These are phyloP conservation scores for Apoderus coryli DNA, from an alignment of 2,888 invertebrate genomes.

Conservation along the genomic window DNA sequence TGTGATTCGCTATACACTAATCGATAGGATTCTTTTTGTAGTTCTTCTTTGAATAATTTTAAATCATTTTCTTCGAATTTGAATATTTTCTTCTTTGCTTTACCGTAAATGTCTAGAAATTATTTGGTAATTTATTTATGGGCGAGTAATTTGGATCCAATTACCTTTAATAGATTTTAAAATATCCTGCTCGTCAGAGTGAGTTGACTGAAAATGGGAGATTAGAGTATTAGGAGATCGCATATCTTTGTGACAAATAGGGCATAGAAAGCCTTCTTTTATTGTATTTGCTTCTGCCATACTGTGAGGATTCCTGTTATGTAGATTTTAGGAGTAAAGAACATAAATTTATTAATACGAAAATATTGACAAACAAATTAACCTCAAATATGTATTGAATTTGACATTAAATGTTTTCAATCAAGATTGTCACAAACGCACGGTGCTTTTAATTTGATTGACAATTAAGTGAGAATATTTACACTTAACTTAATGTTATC, in stretches of 20 bases:
- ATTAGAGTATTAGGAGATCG: conserved; percentile 72
- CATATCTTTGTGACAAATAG: conserved; percentile 83
- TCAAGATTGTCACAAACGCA: no score
- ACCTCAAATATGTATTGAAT: no score
- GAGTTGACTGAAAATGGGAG: conserved; percentile 77
- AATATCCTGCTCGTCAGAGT: conserved; percentile 77
- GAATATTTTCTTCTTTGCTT: conserved; percentile 77
- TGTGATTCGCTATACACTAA: conserved; percentile 42
- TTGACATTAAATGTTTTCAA: no score
- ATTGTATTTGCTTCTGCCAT: conserved; percentile 33
- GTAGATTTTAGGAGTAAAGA: no score
- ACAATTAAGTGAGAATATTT: no score
- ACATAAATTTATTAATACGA: no score
- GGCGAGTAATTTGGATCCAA: neutral
- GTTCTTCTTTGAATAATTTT: conserved; percentile 40
- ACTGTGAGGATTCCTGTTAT: neutral
- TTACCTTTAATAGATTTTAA: conserved; percentile 63
- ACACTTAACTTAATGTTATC: no score
- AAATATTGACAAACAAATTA: no score
- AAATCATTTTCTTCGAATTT: conserved; percentile 59
- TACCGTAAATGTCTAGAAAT: conserved; percentile 53
- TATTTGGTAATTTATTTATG: conserved; percentile 2
- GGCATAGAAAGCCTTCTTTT: conserved; percentile 88
- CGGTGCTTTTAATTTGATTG: no score
- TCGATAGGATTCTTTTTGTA: conserved; percentile 26